phyloP scores from a whole-genome alignment of 2,797 vertebrate genomes.

The Schizopygopsis pylzovi region DNA sequence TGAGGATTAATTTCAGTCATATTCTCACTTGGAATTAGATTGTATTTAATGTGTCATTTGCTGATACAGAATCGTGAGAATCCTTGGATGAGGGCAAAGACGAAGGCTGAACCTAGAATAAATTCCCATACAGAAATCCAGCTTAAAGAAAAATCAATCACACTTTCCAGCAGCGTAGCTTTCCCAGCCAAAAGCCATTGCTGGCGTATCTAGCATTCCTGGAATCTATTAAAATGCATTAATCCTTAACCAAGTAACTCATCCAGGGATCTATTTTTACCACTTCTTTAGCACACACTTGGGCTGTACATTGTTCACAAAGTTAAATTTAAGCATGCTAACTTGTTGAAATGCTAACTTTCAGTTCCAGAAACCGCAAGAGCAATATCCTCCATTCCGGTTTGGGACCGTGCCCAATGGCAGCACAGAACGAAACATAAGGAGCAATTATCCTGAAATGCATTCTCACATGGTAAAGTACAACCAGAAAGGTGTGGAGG shows the following conservation, averaged over 20 bases:
- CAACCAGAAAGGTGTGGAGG: slow-evolving; percentile 97
- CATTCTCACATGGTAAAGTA: slow-evolving; percentile 98
- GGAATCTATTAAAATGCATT: slow-evolving; percentile 23
- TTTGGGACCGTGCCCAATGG: slow-evolving; percentile 98
- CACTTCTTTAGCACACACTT: neutral
- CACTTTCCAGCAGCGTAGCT: slow-evolving; percentile 10
- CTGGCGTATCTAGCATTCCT: neutral
- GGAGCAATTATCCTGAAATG: slow-evolving; percentile 98
- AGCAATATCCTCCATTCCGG: slow-evolving; percentile 96
- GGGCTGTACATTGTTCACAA: neutral
- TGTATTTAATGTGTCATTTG: slow-evolving; percentile 22
- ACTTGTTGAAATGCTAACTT: slow-evolving; percentile 32
- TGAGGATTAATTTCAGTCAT: slow-evolving; percentile 40
- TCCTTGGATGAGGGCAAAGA: slow-evolving; percentile 30
- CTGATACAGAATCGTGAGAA: slow-evolving; percentile 42
- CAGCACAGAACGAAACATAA: slow-evolving; percentile 97
- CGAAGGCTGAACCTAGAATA: slow-evolving; percentile 34
- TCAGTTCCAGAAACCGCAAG: slow-evolving; percentile 96
- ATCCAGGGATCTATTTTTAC: slow-evolving; percentile 6
- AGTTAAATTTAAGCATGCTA: slow-evolving; percentile 6
- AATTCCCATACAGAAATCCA: slow-evolving; percentile 47
- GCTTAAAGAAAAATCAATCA: slow-evolving; percentile 45
- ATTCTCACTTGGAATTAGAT: slow-evolving; percentile 30
- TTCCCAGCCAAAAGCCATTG: slow-evolving; percentile 32
- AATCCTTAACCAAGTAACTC: slow-evolving; percentile 11